These are phyloP conservation scores for Macquaria australasica DNA, from an alignment of 2,113 vertebrate species.

Conservation along the genomic window DNA sequence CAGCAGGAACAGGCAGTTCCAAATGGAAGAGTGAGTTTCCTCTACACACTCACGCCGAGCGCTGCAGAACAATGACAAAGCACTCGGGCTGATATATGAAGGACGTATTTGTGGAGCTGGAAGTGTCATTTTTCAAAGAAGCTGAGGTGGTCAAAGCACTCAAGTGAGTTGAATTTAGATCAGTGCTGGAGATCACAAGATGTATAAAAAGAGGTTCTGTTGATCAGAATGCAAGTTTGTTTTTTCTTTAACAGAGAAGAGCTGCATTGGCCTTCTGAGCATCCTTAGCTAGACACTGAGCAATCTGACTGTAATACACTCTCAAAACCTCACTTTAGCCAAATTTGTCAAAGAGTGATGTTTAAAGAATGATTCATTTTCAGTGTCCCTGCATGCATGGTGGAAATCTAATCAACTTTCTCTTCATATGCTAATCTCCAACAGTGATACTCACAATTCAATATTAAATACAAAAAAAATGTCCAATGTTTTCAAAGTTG, in stretches of 20 bases:
- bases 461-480: neutral
- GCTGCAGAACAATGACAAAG: slow-evolving; percentile 43
- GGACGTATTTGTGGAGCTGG: neutral
- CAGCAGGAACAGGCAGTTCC: slow-evolving; percentile 5
- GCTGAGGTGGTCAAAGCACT: slow-evolving; percentile 10
- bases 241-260: neutral
- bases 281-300: slow-evolving; percentile 11
- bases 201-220: slow-evolving; percentile 1
- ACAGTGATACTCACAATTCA: neutral
- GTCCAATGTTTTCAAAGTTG: neutral
- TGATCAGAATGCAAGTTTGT: neutral
- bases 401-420: neutral
- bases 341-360: neutral
- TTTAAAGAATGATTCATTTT: slow-evolving; percentile 2
- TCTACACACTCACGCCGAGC: neutral
- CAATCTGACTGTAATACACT: slow-evolving; percentile 12
- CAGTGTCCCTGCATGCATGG: neutral
- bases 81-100: slow-evolving; percentile 29
- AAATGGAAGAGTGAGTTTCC: slow-evolving; percentile 15
- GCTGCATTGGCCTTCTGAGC: neutral
- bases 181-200: slow-evolving; percentile 1
- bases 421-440: slow-evolving; percentile 1
- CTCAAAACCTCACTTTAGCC: neutral
- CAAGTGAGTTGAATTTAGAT: slow-evolving; percentile 52
- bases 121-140: slow-evolving; percentile 40